Conservation (phyloP, 1,140 invertebrate species). For the Pollicipes pollicipes region DNA sequence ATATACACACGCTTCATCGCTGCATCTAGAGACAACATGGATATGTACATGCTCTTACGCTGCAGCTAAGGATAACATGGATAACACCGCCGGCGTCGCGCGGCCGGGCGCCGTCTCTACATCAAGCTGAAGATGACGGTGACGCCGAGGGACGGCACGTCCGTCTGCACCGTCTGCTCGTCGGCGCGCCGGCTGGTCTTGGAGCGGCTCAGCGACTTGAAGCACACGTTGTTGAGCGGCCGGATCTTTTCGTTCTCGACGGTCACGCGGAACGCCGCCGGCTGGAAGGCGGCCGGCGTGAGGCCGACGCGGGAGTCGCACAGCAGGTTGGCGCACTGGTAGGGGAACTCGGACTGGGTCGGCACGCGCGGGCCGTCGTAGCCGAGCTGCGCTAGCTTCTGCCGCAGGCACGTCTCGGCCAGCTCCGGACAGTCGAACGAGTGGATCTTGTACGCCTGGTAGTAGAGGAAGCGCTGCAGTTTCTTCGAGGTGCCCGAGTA, state of each 20-base stretch:
- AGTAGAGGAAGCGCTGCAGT: slow-evolving; percentile 4
- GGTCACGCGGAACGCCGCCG: background rate
- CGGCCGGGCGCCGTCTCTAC: background rate
- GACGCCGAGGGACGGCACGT: background rate
- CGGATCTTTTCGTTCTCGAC: background rate
- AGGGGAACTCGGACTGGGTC: background rate
- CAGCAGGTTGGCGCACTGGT: slow-evolving; percentile 5
- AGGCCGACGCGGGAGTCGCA: slow-evolving; percentile 2
- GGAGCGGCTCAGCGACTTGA: background rate
- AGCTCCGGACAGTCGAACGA: slow-evolving; percentile 3
- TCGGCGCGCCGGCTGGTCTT: background rate
- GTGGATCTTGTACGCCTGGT: slow-evolving; percentile 4
- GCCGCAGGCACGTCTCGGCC: background rate
- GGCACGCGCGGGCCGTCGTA: background rate
- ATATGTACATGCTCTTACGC: too few relatives aligned
- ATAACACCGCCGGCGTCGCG: too few relatives aligned
- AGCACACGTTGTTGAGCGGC: slow-evolving; percentile 3
- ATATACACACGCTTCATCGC: too few relatives aligned
- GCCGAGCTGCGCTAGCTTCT: slow-evolving; percentile 1
- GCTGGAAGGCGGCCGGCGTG: background rate
- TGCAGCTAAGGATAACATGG: too few relatives aligned
- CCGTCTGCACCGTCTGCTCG: background rate
- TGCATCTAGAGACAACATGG: too few relatives aligned
- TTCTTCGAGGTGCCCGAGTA: background rate
- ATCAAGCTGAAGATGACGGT: background rate